Conservation (phyloP, 2,797 vertebrate species). For the Chiroxiphia lanceolata region DNA sequence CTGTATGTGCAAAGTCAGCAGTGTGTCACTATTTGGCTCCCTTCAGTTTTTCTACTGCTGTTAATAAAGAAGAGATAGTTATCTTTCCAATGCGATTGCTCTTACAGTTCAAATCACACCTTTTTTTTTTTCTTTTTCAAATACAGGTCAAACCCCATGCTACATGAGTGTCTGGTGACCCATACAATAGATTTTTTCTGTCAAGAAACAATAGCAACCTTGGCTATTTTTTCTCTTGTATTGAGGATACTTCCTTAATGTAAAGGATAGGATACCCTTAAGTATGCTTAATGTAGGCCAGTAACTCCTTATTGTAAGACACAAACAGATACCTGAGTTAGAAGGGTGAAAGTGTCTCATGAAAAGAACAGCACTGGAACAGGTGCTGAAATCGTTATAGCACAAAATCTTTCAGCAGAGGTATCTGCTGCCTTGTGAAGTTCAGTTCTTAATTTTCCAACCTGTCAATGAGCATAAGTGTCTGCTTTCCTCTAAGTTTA, state of each 20-base stretch:
- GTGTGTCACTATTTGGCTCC: background rate
- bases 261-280: background rate
- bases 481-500: background rate
- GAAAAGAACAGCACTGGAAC: background rate
- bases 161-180: background rate
- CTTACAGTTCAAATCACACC: background rate
- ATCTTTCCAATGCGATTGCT: background rate
- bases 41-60: background rate
- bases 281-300: background rate
- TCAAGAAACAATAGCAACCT: background rate
- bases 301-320: background rate
- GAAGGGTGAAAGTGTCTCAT: background rate
- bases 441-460: background rate
- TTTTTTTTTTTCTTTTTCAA: background rate
- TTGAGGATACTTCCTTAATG: background rate
- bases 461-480: background rate
- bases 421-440: background rate
- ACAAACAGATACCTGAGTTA: background rate
- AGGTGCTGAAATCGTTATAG: background rate
- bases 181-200: background rate
- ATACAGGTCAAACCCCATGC: rapidly evolving
- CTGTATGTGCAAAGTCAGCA: background rate
- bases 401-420: background rate
- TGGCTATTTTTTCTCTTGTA: background rate
- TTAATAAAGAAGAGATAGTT: background rate